Evolutionary conservation across 2,113 vertebrate genomes (phyloP).

Genomic region (Megaleporinus macrocephalus): DNA sequence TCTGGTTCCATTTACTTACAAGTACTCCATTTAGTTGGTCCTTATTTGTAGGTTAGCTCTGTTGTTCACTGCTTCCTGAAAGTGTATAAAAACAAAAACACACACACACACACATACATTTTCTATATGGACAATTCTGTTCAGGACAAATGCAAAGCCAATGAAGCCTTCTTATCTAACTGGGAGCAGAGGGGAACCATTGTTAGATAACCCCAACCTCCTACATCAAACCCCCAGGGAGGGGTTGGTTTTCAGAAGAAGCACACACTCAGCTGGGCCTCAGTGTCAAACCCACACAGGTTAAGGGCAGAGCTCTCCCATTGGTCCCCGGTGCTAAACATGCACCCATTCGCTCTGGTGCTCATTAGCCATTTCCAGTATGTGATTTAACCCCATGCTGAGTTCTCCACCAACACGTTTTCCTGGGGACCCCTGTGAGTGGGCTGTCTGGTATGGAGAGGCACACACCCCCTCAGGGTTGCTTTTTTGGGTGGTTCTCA

Average conservation of each 20-base stretch:
- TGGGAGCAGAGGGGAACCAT: constrained; percentile 28
- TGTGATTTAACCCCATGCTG: constrained; percentile 31
- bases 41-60: no score
- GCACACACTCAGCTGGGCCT: constrained; percentile 11
- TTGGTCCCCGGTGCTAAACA: constrained; percentile 1
- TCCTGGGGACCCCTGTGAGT: constrained; percentile 29
- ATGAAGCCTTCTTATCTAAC: constrained; percentile 37
- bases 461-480: constrained; percentile 39
- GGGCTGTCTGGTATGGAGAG: constrained; percentile 24
- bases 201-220: constrained; percentile 43
- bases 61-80: no score
- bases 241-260: constrained; percentile 18
- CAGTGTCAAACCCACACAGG: constrained; percentile 41
- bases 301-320: constrained; percentile 26
- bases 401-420: constrained; percentile 18
- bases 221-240: background rate
- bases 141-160: constrained; percentile 16
- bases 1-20: no score
- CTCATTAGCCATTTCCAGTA: constrained; percentile 37
- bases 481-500: constrained; percentile 40
- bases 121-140: constrained; percentile 26
- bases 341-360: constrained; percentile 34
- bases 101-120: constrained; percentile 35
- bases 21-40: no score
- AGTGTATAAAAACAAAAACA: no score